phyloP scores from a whole-genome alignment of 2,797 vertebrate species.

The Pelodytes ibericus region DNA sequence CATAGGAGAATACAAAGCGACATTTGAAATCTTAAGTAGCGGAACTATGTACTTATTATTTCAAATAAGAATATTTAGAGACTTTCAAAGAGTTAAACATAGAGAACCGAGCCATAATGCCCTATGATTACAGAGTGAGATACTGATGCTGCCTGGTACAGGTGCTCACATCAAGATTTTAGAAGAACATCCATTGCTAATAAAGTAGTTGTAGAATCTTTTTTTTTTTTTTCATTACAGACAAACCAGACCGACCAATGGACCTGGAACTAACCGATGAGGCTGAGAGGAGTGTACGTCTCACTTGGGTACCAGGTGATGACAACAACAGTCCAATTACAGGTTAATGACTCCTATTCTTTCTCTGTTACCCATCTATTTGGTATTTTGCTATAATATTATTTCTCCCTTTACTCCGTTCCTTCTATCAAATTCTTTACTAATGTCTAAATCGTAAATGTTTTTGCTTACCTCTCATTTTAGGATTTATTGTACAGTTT shows the following conservation, averaged over 20 bases:
- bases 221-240: constrained; percentile 65
- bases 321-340: constrained; percentile 91
- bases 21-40: too few relatives aligned
- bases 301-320: constrained; percentile 93
- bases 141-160: background rate
- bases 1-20: too few relatives aligned
- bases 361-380: background rate
- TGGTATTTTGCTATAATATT: too few relatives aligned
- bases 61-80: too few relatives aligned
- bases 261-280: constrained; percentile 91
- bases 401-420: too few relatives aligned
- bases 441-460: too few relatives aligned
- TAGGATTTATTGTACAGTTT: constrained; percentile 92
- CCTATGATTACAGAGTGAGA: too few relatives aligned
- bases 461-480: constrained; percentile 6
- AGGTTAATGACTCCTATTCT: constrained; percentile 66
- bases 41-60: too few relatives aligned
- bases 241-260: constrained; percentile 83
- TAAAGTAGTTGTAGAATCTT: background rate
- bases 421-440: too few relatives aligned
- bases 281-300: constrained; percentile 81
- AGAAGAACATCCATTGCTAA: background rate
- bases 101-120: too few relatives aligned
- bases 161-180: background rate
- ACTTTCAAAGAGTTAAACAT: too few relatives aligned